Evolutionary conservation across 2,113 vertebrate species (phyloP).

Genomic region (Seriola rivoliana): DNA sequence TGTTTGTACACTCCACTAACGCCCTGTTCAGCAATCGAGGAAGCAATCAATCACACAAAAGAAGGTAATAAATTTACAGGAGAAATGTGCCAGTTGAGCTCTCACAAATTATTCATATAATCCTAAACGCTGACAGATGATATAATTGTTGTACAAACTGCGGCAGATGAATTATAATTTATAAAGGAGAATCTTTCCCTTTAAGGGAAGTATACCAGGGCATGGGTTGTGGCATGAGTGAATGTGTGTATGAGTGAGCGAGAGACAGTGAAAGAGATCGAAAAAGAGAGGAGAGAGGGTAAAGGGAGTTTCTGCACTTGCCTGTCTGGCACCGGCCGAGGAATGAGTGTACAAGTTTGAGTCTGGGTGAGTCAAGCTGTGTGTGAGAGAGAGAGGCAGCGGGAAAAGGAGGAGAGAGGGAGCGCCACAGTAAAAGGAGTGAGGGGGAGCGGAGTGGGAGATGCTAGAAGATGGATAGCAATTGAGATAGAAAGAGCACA

Average conservation of each 20-base stretch:
- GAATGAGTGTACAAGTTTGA: conserved; percentile 71
- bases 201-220: conserved; percentile 46
- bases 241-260: conserved; percentile 24
- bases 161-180: conserved; percentile 17
- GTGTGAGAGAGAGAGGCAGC: conserved; percentile 17
- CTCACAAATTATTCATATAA: conserved; percentile 35
- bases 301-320: conserved; percentile 72
- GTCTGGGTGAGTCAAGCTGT: conserved; percentile 63
- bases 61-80: conserved; percentile 24
- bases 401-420: conserved; percentile 39
- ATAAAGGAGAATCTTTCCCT: conserved; percentile 32
- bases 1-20: not conserved
- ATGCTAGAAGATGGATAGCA: conserved; percentile 53
- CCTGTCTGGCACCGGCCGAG: conserved; percentile 58
- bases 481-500: conserved; percentile 32
- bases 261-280: not conserved
- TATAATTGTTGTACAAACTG: conserved; percentile 13
- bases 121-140: conserved; percentile 22
- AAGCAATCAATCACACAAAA: conserved; percentile 36
- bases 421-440: conserved; percentile 56
- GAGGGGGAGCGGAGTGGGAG: conserved; percentile 28
- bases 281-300: conserved; percentile 10
- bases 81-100: conserved; percentile 14
- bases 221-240: conserved; percentile 37
- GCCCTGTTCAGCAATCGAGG: conserved; percentile 20